Percentiles rank a stretch among this genome's conserved stretches.
Evolutionary conservation across 1,140 invertebrate genomes (phyloP).

Genomic region (Pachypsylla venusta): DNA sequence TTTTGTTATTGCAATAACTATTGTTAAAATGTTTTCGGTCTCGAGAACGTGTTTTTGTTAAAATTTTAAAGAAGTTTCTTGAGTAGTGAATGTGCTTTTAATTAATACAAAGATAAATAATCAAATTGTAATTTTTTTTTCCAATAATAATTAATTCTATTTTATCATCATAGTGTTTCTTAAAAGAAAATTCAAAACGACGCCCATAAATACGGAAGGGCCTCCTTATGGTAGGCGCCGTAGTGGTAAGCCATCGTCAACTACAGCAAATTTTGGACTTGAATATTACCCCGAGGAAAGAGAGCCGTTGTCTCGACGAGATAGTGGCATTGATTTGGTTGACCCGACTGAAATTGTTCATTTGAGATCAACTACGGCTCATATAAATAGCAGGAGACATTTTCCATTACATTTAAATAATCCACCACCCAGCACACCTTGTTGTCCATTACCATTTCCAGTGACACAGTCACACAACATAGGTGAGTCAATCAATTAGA

Average conservation of each 20-base stretch:
- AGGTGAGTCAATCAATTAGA: constrained; percentile 16
- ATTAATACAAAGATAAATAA: not conserved
- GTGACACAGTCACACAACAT: constrained; percentile 24
- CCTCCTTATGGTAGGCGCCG: constrained; percentile 21
- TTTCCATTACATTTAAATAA: constrained; percentile 15
- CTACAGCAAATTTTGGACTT: constrained; percentile 17
- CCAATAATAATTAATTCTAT: not conserved
- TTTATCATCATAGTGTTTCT: not conserved
- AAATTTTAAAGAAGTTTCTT: not conserved
- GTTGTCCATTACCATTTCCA: constrained; percentile 21
- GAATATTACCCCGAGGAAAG: constrained; percentile 19
- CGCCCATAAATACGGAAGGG: constrained; percentile 22
- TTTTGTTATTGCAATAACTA: not conserved
- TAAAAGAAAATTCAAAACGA: constrained; percentile 18
- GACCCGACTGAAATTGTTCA: not conserved
- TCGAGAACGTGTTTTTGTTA: not conserved
- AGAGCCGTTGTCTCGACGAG: constrained; percentile 6
- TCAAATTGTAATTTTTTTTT: not conserved
- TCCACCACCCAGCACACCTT: constrained; percentile 15
- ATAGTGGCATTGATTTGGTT: too few relatives aligned
- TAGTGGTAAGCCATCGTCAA: constrained; percentile 18
- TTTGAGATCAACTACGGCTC: constrained; percentile 8
- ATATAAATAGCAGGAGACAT: constrained; percentile 6
- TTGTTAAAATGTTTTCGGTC: not conserved
- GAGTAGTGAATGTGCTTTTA: too few relatives aligned